Evolutionary conservation across 2,113 vertebrate species (phyloP).

Genomic region (Pygoscelis adeliae): DNA sequence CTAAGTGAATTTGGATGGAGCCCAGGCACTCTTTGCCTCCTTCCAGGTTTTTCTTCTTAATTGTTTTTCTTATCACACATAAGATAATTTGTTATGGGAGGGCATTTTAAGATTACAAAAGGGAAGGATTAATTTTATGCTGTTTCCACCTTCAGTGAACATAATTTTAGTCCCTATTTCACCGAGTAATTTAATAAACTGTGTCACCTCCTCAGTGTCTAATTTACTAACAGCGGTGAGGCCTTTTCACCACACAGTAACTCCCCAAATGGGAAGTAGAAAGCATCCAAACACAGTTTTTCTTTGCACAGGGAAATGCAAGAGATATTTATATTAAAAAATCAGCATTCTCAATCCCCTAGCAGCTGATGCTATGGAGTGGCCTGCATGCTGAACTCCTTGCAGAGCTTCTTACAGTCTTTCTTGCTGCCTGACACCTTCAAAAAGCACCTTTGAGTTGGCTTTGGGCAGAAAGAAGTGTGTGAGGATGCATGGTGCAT

Average conservation of each 20-base stretch:
- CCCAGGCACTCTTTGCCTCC: not conserved
- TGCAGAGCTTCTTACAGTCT: not conserved
- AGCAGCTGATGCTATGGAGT: not conserved
- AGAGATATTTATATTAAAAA: not conserved
- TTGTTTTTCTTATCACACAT: not conserved
- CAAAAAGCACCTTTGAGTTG: fast-evolving
- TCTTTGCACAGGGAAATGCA: not conserved
- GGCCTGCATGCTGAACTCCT: not conserved
- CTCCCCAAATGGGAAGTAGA: not conserved
- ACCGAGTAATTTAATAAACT: not conserved
- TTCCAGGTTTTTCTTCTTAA: not conserved
- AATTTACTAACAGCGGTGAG: not conserved
- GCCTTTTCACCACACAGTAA: not conserved
- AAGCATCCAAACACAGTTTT: not conserved
- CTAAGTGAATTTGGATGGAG: not conserved
- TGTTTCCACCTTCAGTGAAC: not conserved
- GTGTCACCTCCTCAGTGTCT: not conserved
- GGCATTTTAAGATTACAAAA: not conserved
- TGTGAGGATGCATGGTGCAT: no score
- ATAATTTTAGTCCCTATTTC: not conserved
- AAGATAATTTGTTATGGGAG: not conserved
- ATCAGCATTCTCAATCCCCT: not conserved
- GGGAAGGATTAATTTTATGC: not conserved
- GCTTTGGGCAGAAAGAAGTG: not conserved
- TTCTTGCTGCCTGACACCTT: not conserved